These are phyloP conservation scores for Eilema griseolum DNA, from an alignment of 2,888 invertebrate species.

Conservation along the genomic window DNA sequence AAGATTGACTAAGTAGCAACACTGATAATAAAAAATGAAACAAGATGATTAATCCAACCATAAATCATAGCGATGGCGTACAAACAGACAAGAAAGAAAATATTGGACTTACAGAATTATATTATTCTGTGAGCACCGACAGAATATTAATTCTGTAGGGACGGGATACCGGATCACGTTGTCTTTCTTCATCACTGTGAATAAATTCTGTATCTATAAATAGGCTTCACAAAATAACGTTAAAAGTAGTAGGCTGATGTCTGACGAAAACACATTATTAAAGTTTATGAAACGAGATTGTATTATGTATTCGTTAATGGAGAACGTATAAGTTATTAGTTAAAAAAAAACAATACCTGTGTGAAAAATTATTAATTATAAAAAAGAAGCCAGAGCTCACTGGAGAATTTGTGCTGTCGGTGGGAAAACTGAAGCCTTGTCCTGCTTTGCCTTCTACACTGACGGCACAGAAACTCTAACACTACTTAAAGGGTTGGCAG, in stretches of 20 bases:
- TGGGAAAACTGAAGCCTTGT: no score
- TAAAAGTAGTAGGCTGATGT: not conserved
- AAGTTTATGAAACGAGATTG: no score
- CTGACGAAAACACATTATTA: not conserved
- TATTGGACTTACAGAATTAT: conserved; percentile 47
- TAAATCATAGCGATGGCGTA: conserved; percentile 28
- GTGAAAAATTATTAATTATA: no score
- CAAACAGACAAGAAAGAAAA: conserved; percentile 45
- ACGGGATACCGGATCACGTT: conserved; percentile 13
- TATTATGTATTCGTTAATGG: no score
- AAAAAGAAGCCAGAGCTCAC: no score
- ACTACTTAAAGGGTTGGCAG: no score
- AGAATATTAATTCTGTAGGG: conserved; percentile 42
- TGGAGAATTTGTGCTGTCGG: no score
- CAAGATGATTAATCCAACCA: conserved; percentile 26
- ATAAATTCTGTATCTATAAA: conserved; percentile 2
- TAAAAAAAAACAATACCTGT: no score
- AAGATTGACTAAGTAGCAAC: not conserved
- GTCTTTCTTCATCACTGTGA: conserved; percentile 9
- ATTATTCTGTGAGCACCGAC: conserved; percentile 38
- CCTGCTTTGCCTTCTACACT: no score
- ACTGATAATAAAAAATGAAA: conserved; percentile 13
- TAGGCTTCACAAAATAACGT: not conserved
- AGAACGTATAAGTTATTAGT: no score
- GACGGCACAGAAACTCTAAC: no score